Conservation (phyloP, 2,797 vertebrate genomes). For the Nannoperca australis region DNA sequence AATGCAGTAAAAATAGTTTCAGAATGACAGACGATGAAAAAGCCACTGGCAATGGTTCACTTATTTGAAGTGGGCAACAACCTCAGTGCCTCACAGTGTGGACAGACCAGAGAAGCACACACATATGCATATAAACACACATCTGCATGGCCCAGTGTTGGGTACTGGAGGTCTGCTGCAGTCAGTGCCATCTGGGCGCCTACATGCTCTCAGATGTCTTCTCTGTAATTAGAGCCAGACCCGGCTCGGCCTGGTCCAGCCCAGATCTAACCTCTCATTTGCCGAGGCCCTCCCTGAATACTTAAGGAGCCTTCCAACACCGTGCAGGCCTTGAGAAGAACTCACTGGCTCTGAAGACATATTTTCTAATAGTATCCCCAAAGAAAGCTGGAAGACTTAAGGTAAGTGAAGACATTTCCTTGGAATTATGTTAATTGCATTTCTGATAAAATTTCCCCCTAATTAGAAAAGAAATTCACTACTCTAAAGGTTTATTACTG, state of each 20-base stretch:
- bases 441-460: neutral
- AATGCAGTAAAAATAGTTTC: conserved; percentile 80
- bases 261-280: conserved; percentile 80
- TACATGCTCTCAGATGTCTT: conserved; percentile 74
- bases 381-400: conserved; percentile 59
- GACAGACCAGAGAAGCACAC: conserved; percentile 26
- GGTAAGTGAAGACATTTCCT: conserved; percentile 59
- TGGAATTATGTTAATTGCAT: neutral
- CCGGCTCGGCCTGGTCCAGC: conserved; percentile 63
- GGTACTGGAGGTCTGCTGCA: conserved; percentile 69
- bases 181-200: conserved; percentile 71
- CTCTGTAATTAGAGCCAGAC: conserved; percentile 83
- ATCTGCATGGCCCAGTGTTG: conserved; percentile 35
- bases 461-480: neutral
- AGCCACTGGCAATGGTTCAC: conserved; percentile 78
- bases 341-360: conserved; percentile 15
- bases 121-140: conserved; percentile 35
- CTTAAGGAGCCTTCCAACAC: conserved; percentile 77
- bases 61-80: conserved; percentile 82
- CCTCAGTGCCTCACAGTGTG: conserved; percentile 56
- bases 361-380: conserved; percentile 37
- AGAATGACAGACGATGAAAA: conserved; percentile 85
- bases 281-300: conserved; percentile 74
- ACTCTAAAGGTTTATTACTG: neutral
- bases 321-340: conserved; percentile 52